Percentiles rank a stretch among this genome's conserved stretches.
Conservation (phyloP, 2,113 vertebrate species). For the Irena cyanogastra region DNA sequence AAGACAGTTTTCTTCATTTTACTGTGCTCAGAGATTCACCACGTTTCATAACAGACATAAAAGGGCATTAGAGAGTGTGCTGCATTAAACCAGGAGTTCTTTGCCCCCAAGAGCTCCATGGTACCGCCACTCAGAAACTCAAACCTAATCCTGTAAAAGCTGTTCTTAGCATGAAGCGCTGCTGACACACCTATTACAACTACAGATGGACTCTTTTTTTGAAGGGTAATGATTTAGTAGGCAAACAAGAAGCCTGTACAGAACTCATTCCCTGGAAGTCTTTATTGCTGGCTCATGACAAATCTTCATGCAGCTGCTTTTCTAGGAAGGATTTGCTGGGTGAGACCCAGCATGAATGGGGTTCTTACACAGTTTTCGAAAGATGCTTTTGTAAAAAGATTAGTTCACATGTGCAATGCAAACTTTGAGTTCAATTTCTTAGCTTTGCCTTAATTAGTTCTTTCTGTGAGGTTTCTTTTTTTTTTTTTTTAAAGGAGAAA, state of each 20-base stretch:
- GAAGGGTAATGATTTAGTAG: not conserved
- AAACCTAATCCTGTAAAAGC: not conserved
- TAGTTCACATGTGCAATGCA: constrained; percentile 51
- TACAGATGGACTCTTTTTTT: not conserved
- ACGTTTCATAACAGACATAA: not conserved
- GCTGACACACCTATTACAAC: not conserved
- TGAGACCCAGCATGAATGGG: not conserved
- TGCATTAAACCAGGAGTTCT: constrained; percentile 1
- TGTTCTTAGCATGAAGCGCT: not conserved
- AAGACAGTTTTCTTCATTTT: constrained; percentile 8
- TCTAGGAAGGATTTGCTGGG: constrained; percentile 29
- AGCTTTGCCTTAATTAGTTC: constrained; percentile 60
- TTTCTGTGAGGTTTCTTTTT: not conserved
- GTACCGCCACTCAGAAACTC: not conserved
- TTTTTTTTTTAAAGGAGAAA: not conserved
- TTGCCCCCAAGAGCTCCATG: not conserved
- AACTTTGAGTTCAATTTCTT: constrained; percentile 47
- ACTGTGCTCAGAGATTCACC: not conserved
- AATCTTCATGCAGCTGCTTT: not conserved
- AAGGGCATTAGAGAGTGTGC: not conserved
- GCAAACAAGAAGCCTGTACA: not conserved
- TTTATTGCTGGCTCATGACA: constrained; percentile 43
- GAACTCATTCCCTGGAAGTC: constrained; percentile 2
- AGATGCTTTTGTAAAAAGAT: constrained; percentile 48
- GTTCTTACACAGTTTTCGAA: not conserved